Evolutionary conservation across 2,888 invertebrate species (phyloP).

Genomic region (Lasioglossum oenotherae): DNA sequence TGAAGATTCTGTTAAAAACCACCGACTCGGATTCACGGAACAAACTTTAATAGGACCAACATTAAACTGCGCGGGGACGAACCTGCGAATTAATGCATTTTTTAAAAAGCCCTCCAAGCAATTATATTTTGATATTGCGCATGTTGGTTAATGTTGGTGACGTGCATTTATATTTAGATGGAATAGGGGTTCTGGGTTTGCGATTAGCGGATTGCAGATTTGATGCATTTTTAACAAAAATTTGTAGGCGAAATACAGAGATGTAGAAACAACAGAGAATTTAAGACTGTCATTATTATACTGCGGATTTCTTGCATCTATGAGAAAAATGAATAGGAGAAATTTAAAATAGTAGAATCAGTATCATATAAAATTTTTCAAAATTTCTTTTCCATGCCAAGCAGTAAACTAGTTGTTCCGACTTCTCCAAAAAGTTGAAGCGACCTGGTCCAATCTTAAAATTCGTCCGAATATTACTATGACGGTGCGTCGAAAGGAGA

Average conservation of each 20-base stretch:
- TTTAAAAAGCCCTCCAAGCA: neutral
- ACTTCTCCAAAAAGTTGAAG: neutral
- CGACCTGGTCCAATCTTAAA: neutral
- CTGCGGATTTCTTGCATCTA: too few species aligned
- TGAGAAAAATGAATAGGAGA: too few species aligned
- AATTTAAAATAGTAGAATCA: too few species aligned
- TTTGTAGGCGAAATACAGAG: neutral
- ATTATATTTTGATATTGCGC: neutral
- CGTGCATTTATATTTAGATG: too few species aligned
- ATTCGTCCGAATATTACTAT: neutral
- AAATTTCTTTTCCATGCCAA: neutral
- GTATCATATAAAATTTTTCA: too few species aligned
- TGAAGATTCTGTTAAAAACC: neutral
- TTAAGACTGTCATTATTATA: neutral
- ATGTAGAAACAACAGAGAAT: neutral
- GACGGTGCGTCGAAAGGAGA: neutral
- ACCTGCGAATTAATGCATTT: neutral
- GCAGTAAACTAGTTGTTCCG: neutral
- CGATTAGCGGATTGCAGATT: neutral
- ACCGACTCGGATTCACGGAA: neutral
- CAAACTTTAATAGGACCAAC: neutral
- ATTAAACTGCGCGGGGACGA: neutral
- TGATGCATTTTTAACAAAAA: neutral
- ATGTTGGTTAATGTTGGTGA: neutral
- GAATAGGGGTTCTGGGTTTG: neutral